Evolutionary conservation across 2,113 vertebrate genomes (phyloP), one percentile per base, ranked within the genome.

Genomic region (Amia ocellicauda): DNA sequence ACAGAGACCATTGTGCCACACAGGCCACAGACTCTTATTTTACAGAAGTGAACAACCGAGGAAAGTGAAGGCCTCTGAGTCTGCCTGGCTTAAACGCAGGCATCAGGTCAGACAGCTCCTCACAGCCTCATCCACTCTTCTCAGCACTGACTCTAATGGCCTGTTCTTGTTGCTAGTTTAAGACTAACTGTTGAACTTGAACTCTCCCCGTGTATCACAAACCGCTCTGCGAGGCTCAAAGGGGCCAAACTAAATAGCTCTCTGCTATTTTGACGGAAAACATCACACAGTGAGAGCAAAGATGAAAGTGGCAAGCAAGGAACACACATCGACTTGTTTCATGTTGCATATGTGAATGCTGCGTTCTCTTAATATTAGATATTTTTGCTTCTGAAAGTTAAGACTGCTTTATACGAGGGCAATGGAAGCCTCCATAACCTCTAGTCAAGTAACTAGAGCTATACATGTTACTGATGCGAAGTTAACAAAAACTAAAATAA

Each of bases 111-210:
- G 53, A 14, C 26, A 16, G 24, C 11, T 7, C 26, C 27, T 27
- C 53, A 55, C 26, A 13, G 23, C 26, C 7, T 26, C 53, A 55
- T 29, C 53, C 27, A 20, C 28, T 55, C 24, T 28, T 28, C 23
- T 55, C 14, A 11, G 11, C 53, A 13, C 28, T 55, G 26, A 55
- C 27, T 55, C 11, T 55, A 55, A 55, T 55, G 53, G 28, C 11
- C 53, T 27, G 27, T 14, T 17, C 11, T 55, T 13, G 27, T 17
- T 55, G 24, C 55, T 10, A 19, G 8, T 36, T 31, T n/a, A 58
- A 31, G 13, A 23, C 57, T 16, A 41, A 3, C 31, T 58, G 57
- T 19, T 58, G 19, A 31, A 22, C 17, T 40, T 29, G 2, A 58
- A 26, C 16, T 43, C 7, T 45, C 13, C 43, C 16, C 14, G 13